Base-by-base conservation (phyloP, 2,888 invertebrate genomes). In the Spatulosminthurus flaviceps region DNA sequence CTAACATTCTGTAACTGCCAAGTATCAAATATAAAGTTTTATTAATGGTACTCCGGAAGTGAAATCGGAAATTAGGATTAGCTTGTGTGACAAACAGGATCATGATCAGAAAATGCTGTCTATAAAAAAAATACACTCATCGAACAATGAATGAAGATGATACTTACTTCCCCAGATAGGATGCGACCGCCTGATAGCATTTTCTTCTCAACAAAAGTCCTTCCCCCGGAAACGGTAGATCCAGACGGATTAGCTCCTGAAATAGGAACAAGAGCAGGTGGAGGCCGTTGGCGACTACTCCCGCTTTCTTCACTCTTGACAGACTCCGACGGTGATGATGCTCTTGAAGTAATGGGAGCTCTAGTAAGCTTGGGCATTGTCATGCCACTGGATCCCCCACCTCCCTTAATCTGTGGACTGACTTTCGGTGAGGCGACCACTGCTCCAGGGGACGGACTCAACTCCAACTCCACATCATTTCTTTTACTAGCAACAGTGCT, bases 181-280 rank as follows among this genome's bases (percentile, higher is more conserved):
- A 81, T 67, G 34, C 77, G 79, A 42, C 84, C 83, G 51, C 84
- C 84, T n/a, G 84, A 83, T 19, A 82, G 43, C 81, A 84, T 83
- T 61, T 80, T 80, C 60, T 82, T 83, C 60, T 84, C 83, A 0
- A 84, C 83, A 74, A 84, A 81, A 43, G 78, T 81, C 51, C 80
- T 69, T 72, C 74, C 29, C 28, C 42, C 60, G 34, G 70, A 24
- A 16, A 66, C 43, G 4, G 19, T 28, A 13, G 76, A 70, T 26
- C 60, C 64, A 21, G 76, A 74, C 1, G 77, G 22, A 34, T 34
- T 67, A 21, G 24, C 16, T 21, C 29, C 69, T n/a, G 34, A 66
- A 41, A 76, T 70, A 24, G 76, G 76, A 7, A 76, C 71, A 60
- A 74, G 22, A 42, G 70, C 66, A 43, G 67, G 82, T 34, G 73